Percentiles rank a stretch among this genome's conserved stretches.
phyloP scores from a whole-genome alignment of 2,888 invertebrate species.

The Embidobia sp. region DNA sequence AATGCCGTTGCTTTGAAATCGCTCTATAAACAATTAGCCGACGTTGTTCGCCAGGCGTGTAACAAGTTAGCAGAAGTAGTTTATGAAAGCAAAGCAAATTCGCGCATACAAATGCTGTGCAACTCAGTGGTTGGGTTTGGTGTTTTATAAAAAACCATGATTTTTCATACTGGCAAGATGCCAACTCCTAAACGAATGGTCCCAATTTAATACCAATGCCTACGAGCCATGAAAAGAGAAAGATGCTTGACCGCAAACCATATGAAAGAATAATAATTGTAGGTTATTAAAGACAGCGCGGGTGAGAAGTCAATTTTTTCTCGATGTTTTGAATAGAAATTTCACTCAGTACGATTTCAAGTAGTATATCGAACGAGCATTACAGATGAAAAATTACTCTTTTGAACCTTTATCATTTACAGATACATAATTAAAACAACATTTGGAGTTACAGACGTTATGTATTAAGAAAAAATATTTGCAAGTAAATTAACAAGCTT shows the following conservation, averaged over 20 bases:
- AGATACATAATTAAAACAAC: no score
- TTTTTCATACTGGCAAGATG: no score
- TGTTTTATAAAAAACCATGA: no score
- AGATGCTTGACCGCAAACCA: neutral
- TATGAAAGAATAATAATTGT: conserved; percentile 16
- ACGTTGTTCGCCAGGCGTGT: conserved; percentile 3
- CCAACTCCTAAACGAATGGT: neutral
- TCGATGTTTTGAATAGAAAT: neutral
- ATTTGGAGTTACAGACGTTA: no score
- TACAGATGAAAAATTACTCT: no score
- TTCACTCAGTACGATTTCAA: conserved; percentile 23
- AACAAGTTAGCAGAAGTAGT: conserved; percentile 10
- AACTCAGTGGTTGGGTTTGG: no score
- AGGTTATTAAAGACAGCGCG: conserved; percentile 24
- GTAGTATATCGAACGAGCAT: no score
- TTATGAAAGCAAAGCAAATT: conserved; percentile 6
- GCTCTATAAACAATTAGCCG: conserved; percentile 25
- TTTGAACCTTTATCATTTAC: no score
- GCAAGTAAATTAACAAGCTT: no score
- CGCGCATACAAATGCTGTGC: no score
- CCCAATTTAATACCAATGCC: conserved; percentile 9
- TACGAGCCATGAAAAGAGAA: neutral
- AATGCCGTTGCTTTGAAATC: conserved; percentile 17
- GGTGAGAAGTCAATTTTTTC: conserved; percentile 18
- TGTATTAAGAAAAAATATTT: no score